Evolutionary conservation across 2,113 vertebrate genomes (phyloP).

Genomic region (Eonycteris spelaea): DNA sequence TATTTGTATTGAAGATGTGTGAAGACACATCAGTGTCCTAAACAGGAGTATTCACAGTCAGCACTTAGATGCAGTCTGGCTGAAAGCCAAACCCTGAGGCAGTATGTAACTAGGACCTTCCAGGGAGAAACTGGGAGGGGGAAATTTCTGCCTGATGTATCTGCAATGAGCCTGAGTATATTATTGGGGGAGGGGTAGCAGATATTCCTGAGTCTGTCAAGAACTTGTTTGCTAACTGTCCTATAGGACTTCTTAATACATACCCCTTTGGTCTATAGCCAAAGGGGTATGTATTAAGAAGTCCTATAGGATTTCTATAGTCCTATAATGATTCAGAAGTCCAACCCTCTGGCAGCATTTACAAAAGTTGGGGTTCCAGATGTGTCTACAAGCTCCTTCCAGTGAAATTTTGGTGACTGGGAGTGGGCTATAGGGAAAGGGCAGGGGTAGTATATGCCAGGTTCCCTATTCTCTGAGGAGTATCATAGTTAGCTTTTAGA

Average conservation of each 20-base stretch:
- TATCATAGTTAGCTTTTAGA: neutral
- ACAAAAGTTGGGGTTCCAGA: neutral
- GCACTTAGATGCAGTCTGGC: neutral
- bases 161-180: neutral
- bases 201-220: neutral
- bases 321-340: neutral
- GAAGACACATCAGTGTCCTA: neutral
- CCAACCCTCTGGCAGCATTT: neutral
- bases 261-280: neutral
- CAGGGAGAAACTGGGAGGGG: neutral
- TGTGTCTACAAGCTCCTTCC: neutral
- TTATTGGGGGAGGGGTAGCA: too few species aligned
- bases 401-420: neutral
- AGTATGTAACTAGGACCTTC: neutral
- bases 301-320: too few species aligned
- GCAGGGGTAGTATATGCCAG: neutral
- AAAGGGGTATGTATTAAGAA: too few species aligned
- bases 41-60: neutral
- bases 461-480: neutral
- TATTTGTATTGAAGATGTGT: neutral
- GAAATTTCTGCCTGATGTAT: neutral
- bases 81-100: too few species aligned
- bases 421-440: neutral
- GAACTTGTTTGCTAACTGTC: neutral
- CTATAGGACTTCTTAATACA: neutral